These are phyloP conservation scores for Priocnemis perturbator DNA, from an alignment of 2,888 invertebrate species.

Conservation along the genomic window DNA sequence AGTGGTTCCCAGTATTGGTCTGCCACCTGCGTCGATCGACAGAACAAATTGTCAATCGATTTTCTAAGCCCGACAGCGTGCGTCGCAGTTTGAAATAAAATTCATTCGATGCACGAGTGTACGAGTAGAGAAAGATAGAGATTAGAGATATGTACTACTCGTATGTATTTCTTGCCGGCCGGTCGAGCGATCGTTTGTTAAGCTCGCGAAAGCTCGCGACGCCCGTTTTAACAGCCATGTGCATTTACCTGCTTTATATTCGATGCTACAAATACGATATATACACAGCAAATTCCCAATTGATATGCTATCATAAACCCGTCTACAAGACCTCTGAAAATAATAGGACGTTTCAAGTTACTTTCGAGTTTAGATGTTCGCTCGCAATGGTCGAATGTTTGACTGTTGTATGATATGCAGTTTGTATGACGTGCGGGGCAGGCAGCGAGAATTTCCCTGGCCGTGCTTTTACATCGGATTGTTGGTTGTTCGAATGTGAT, in stretches of 20 bases:
- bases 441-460: too few relatives aligned
- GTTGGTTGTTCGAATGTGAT: too few relatives aligned
- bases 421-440: not conserved
- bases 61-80: not conserved
- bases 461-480: too few relatives aligned
- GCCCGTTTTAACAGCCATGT: too few relatives aligned
- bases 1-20: conserved; percentile 74
- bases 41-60: conserved; percentile 38
- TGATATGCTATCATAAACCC: conserved; percentile 88
- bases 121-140: too few relatives aligned
- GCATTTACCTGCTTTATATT: conserved; percentile 79
- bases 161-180: too few relatives aligned
- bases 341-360: conserved; percentile 48
- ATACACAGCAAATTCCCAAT: conserved; percentile 92
- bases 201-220: not conserved
- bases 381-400: conserved; percentile 12
- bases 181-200: too few relatives aligned
- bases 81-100: not conserved
- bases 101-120: too few relatives aligned
- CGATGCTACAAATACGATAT: conserved; percentile 86
- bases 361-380: not conserved
- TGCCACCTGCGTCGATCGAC: conserved; percentile 73
- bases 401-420: conserved; percentile 2
- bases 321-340: conserved; percentile 79
- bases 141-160: too few relatives aligned